Evolutionary conservation across 2,113 vertebrate species (phyloP), one percentile per base, ranked within the genome.

Genomic region (Loxodonta africana): DNA sequence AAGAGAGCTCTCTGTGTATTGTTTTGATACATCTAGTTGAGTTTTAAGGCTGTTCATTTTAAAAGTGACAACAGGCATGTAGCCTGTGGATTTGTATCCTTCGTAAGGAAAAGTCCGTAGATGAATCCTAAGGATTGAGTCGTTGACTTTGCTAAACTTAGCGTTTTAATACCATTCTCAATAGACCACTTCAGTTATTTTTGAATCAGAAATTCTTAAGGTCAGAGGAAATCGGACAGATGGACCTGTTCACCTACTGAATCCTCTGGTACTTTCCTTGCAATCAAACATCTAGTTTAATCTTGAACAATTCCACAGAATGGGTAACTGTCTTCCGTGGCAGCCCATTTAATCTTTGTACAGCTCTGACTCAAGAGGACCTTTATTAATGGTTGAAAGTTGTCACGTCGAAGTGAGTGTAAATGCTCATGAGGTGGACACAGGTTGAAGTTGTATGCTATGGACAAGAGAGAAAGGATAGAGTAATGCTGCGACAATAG

Each of bases 161-260:
- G n/a, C 28, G 9, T 73, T 73, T 57, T 77, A 51, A 25, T 65
- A 83, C 15, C 23, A 44, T 85, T 67, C 62, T 63, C 28, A 26
- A 1, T n/a, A 65, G n/a, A 65, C 30, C 33, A 37, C 33, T 81
- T 91, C 44, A 71, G 0, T 82, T 94, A 57, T 69, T 37, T 85
- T 65, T 82, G 25, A 71, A n/a, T 95, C 28, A 30, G 65, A 85
- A 85, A 74, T 76, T 84, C 65, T 90, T n/a, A 92, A 76, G 37
- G 2, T 63, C 28, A 88, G 37, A 88, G 90, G 80, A 84, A 73
- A 44, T 28, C 71, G 74, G 21, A 41, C 33, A 78, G 18, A 5
- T 71, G 46, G 1, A 30, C 26, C 9, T 25, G 30, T 25, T 83
- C 30, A 60, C 9, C 44, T 74, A 30, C 44, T 5, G 51, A 78